Conservation (phyloP, 2,113 vertebrate genomes). For the Campylorhamphus procurvoides region DNA sequence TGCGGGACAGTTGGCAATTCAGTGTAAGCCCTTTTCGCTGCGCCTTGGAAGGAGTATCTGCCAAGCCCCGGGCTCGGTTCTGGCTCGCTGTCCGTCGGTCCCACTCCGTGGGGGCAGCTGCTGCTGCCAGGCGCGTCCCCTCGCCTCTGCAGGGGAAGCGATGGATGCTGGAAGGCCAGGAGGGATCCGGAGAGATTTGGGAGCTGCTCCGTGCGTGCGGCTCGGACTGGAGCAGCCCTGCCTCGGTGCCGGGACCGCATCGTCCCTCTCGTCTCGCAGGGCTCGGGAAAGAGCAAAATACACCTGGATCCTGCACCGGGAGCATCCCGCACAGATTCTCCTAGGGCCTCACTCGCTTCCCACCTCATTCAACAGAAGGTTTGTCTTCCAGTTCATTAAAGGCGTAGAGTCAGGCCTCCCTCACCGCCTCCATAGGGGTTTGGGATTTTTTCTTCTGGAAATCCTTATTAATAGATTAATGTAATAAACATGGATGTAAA, state of each 20-base stretch:
- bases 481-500: neutral
- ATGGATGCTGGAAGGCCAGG: neutral
- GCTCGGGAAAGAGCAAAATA: neutral
- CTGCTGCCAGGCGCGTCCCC: neutral
- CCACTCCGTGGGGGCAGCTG: neutral
- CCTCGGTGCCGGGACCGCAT: neutral
- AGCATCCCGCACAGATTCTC: neutral
- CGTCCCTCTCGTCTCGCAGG: neutral
- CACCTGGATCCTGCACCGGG: neutral
- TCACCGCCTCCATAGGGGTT: neutral
- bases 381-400: neutral
- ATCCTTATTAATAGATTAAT: neutral
- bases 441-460: neutral
- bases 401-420: neutral
- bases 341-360: neutral
- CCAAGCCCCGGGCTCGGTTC: neutral
- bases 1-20: neutral
- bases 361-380: neutral
- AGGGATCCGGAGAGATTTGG: no score
- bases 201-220: neutral
- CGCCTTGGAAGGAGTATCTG: neutral
- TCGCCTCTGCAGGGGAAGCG: neutral
- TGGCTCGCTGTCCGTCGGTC: neutral
- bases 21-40: neutral
- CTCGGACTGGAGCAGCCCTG: neutral